Percentiles rank a stretch among this genome's conserved stretches.
Conservation (phyloP, 2,888 invertebrate species). For the Acrobasis consociella region DNA sequence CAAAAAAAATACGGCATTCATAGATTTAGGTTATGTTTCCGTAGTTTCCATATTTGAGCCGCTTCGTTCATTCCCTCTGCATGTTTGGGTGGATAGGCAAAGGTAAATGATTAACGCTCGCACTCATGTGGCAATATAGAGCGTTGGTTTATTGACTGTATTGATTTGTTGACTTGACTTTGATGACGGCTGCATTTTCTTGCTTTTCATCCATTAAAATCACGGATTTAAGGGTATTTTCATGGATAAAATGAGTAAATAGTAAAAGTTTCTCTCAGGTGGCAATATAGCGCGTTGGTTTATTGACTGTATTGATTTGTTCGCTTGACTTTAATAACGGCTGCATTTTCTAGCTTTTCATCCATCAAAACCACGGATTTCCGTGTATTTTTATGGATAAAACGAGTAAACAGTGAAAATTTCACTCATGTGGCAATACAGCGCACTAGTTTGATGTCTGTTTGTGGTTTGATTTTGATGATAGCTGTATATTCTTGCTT, state of each 20-base stretch:
- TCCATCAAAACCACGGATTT: background rate
- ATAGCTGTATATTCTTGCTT: background rate
- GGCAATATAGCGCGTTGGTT: background rate
- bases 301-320: constrained; percentile 8
- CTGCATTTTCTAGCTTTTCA: background rate
- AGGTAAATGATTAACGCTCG: constrained; percentile 15
- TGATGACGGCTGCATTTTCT: background rate
- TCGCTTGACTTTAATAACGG: background rate
- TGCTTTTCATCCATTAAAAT: background rate
- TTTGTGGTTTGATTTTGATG: background rate
- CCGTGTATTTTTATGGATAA: background rate
- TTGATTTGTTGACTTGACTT: constrained; percentile 3
- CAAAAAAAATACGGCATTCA: too few species aligned
- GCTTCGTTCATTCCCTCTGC: constrained; percentile 6
- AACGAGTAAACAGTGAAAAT: background rate
- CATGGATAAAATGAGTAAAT: background rate
- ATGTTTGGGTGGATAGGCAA: constrained; percentile 18
- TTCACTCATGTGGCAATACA: constrained; percentile 3
- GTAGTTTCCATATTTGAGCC: background rate
- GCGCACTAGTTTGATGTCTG: constrained; percentile 3
- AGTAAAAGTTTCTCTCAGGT: constrained; percentile 2
- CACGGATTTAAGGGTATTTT: background rate
- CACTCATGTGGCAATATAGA: constrained; percentile 8
- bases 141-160: constrained; percentile 8
- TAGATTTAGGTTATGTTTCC: background rate